phyloP scores from a whole-genome alignment of 2,113 vertebrate genomes.

The Hydropotes inermis region DNA sequence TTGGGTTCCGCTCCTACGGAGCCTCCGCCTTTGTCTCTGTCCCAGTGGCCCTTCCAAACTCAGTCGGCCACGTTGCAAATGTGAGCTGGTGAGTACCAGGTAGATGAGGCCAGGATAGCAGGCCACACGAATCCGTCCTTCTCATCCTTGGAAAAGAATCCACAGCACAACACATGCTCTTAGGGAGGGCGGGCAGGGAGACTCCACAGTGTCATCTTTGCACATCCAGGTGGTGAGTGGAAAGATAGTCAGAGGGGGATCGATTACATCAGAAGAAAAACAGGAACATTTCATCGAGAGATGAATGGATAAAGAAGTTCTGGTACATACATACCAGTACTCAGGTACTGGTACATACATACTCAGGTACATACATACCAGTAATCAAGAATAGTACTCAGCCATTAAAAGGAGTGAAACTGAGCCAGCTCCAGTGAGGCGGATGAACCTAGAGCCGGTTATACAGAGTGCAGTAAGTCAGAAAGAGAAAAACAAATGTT shows the following conservation, averaged over 20 bases:
- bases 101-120: background rate
- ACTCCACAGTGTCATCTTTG: background rate
- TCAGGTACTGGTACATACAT: background rate
- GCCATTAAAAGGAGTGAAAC: rapidly evolving
- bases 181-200: background rate
- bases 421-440: background rate
- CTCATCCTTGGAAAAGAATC: background rate
- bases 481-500: background rate
- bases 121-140: background rate
- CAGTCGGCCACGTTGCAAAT: background rate
- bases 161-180: background rate
- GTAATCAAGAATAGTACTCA: background rate
- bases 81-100: background rate
- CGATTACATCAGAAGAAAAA: background rate
- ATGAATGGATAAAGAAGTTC: background rate
- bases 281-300: background rate
- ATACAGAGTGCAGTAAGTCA: background rate
- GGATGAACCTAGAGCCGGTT: background rate
- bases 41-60: background rate
- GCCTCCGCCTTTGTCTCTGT: background rate
- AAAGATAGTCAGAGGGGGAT: background rate
- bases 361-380: no score
- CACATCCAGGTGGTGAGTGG: background rate
- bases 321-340: background rate
- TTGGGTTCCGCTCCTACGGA: background rate